Percentiles rank a stretch among this genome's conserved stretches.
Evolutionary conservation across 2,797 vertebrate genomes (phyloP).

Genomic region (Tadarida brasiliensis): DNA sequence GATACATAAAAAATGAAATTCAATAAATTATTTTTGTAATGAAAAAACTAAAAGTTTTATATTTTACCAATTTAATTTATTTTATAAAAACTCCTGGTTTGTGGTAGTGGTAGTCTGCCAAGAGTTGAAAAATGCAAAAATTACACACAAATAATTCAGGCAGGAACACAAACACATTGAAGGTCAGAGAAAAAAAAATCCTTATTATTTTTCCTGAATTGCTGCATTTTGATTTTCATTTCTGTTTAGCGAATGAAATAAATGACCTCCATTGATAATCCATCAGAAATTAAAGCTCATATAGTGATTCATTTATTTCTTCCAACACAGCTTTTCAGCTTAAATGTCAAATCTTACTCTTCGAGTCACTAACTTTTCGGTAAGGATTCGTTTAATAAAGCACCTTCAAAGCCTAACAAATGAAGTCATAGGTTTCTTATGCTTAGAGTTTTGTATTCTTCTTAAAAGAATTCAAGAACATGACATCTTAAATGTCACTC

Average conservation of each 20-base stretch:
- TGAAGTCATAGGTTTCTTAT: conserved; percentile 14
- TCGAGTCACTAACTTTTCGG: conserved; percentile 53
- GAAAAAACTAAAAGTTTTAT: not conserved
- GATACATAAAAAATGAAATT: not conserved
- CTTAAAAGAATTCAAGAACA: conserved; percentile 8
- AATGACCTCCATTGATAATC: conserved; percentile 56
- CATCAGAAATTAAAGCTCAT: conserved; percentile 63
- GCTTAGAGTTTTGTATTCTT: conserved; percentile 46
- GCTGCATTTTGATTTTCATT: conserved; percentile 62
- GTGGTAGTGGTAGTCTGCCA: not conserved
- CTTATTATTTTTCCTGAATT: conserved; percentile 46
- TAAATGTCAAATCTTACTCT: conserved; percentile 70
- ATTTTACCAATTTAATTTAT: conserved; percentile 17
- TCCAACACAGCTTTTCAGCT: conserved; percentile 38
- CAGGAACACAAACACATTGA: conserved; percentile 32
- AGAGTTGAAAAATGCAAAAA: conserved; percentile 57
- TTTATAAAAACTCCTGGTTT: conserved; percentile 8
- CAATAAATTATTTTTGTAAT: not conserved
- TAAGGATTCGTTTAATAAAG: conserved; percentile 52
- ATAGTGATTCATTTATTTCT: conserved; percentile 62
- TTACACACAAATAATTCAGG: conserved; percentile 11
- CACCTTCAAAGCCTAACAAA: conserved; percentile 32
- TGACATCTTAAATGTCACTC: conserved; percentile 4
- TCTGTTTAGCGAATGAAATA: conserved; percentile 68
- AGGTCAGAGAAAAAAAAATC: conserved; percentile 47